A percentile compares a stretch with the other conserved stretches of the same genome.
Evolutionary conservation across 1,140 invertebrate genomes (phyloP).

Genomic region (Lucilia cuprina): DNA sequence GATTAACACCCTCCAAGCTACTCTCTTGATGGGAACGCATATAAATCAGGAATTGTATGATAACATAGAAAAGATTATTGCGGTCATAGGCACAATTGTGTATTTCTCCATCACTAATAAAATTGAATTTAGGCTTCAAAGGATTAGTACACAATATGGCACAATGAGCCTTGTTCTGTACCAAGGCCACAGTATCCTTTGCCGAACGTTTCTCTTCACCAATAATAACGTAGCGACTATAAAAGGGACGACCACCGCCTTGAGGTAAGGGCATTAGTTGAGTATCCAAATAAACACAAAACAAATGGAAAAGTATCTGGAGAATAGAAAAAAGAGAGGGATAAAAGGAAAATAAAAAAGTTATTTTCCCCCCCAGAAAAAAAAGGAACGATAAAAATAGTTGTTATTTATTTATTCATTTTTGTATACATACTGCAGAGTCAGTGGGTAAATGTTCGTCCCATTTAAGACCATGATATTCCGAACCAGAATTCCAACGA

Average conservation of each 20-base stretch:
- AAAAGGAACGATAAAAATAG: not conserved
- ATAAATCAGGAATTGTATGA: constrained; percentile 80
- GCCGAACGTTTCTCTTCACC: constrained; percentile 61
- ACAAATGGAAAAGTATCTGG: constrained; percentile 82
- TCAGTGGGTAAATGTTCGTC: constrained; percentile 81
- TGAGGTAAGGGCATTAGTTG: constrained; percentile 78
- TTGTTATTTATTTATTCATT: not conserved
- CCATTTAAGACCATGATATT: constrained; percentile 78
- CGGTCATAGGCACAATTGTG: constrained; percentile 70
- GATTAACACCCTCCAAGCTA: constrained; percentile 78
- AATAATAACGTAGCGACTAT: constrained; percentile 63
- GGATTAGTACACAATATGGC: constrained; percentile 55
- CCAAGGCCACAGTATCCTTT: constrained; percentile 59
- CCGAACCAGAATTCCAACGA: constrained; percentile 79
- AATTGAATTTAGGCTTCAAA: constrained; percentile 60
- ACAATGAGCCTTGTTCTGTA: constrained; percentile 58
- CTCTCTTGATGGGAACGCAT: constrained; percentile 78
- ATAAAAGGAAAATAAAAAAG: not conserved
- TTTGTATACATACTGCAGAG: constrained; percentile 70
- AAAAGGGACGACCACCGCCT: constrained; percentile 80
- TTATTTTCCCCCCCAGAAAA: not conserved
- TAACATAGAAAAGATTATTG: constrained; percentile 83
- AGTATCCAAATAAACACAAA: constrained; percentile 82
- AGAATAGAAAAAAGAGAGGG: not conserved
- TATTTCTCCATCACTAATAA: constrained; percentile 61